Base-by-base conservation (phyloP, 2,888 invertebrate species). In the Amblyjoppa fuscipennis region DNA sequence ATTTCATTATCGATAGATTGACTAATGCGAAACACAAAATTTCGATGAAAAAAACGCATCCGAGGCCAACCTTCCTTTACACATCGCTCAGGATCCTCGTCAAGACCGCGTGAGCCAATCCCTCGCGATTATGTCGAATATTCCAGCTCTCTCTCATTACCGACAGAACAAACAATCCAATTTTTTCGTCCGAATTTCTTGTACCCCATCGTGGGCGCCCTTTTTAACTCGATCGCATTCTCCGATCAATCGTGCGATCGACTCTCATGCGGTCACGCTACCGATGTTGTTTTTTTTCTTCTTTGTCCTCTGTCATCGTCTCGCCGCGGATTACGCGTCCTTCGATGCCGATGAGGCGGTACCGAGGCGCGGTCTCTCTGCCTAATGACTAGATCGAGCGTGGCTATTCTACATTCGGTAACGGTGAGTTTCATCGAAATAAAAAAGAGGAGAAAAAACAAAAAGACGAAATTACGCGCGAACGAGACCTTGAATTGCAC, bases 401-500 rank as follows among this genome's bases (percentile, higher is more conserved):
- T 71, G n/a, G 25, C 9, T 75, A 70, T 73, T 59, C 53, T 61
- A 79, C 83, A 83, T 87, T 87, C 86, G 87, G 87, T 86, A 82
- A 80, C 80, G 61, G 59, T 68, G 81, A 85, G 78, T 85, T 85
- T 80, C 82, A 68, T 77, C 83, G 77, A 85, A 83, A 61, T 28
- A n/a, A 25, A 79, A 83, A 70, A 70, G 34, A 77, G 69, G 38
- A 31, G 4, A 7, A 53, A 75, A 61, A 68, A 20, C 20, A 20
- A 76, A 81, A 51, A 61, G 28, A 87, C 80, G 85, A 87, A 87
- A 87, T 87, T 87, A 88, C 87, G 77, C 38, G 59, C 68, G 83
- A 74, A 51, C 69, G 86, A 87, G 91, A 92, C 92, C 93, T 93
- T 92, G 93, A 92, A 92, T 92, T 91, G 90, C 91, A 90, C 92